Percentiles rank a stretch among this genome's conserved stretches.
Conservation (phyloP, 1,140 invertebrate genomes). For the Limonius californicus region DNA sequence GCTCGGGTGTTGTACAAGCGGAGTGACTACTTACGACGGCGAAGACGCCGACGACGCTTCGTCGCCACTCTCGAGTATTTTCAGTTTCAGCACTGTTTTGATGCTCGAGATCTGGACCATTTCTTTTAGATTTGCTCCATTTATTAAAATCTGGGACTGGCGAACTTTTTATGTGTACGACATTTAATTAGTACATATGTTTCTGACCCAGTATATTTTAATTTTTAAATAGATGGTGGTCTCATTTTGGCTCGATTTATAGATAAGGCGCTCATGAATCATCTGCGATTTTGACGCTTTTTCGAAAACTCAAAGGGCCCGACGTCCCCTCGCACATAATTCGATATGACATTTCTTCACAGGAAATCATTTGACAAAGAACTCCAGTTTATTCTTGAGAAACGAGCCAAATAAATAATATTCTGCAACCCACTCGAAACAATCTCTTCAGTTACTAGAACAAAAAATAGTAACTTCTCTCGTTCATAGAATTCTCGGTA, state of each 20-base stretch:
- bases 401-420: no score
- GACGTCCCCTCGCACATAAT: neutral
- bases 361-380: no score
- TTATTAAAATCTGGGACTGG: conserved; percentile 10
- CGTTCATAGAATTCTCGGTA: no score
- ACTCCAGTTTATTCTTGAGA: no score
- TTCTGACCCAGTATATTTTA: conserved; percentile 5
- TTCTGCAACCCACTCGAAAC: no score
- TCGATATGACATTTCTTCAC: neutral
- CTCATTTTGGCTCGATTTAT: neutral
- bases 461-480: no score
- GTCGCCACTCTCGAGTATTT: neutral
- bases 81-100: conserved; percentile 13
- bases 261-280: neutral
- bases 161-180: neutral
- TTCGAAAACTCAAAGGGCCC: neutral
- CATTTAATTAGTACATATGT: conserved; percentile 4
- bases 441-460: no score
- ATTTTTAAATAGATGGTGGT: neutral
- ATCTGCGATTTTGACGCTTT: neutral
- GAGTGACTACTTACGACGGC: neutral
- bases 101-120: conserved; percentile 9
- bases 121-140: conserved; percentile 10
- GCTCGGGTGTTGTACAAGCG: neutral
- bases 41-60: neutral